phyloP scores from a whole-genome alignment of 1,140 invertebrate genomes.

The Drosophila sucinea region DNA sequence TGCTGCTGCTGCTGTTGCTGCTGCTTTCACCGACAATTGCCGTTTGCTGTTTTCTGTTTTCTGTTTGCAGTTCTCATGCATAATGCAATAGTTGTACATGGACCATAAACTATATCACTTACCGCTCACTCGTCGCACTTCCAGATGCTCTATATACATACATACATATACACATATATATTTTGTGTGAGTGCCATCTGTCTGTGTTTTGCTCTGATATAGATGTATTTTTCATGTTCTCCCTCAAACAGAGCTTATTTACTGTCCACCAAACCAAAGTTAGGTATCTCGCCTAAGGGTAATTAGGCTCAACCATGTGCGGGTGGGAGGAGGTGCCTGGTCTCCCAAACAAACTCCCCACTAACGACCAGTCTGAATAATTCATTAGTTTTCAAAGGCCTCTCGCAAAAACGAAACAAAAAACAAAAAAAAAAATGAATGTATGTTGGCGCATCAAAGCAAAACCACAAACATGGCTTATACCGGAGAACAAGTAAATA shows the following conservation, averaged over 20 bases:
- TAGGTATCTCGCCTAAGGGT: slow-evolving; percentile 35
- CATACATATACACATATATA: slow-evolving; percentile 22
- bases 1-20: slow-evolving; percentile 27
- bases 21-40: slow-evolving; percentile 46
- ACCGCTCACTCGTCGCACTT: slow-evolving; percentile 45
- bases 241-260: slow-evolving; percentile 37
- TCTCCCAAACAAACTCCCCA: slow-evolving; percentile 1
- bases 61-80: slow-evolving; percentile 64
- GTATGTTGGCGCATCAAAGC: slow-evolving; percentile 30
- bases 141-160: slow-evolving; percentile 36
- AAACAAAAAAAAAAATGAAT: too few species aligned
- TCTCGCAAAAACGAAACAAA: background rate
- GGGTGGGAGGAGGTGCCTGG: slow-evolving; percentile 21
- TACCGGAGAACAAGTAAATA: slow-evolving; percentile 39
- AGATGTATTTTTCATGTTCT: slow-evolving; percentile 22
- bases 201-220: slow-evolving; percentile 1
- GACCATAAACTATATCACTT: slow-evolving; percentile 60
- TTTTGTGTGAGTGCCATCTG: background rate
- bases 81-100: slow-evolving; percentile 58
- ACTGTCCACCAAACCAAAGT: slow-evolving; percentile 46
- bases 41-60: slow-evolving; percentile 25
- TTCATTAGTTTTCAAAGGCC: slow-evolving; percentile 66
- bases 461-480: slow-evolving; percentile 60
- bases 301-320: slow-evolving; percentile 61
- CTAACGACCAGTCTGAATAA: slow-evolving; percentile 72